Evolutionary conservation across 2,113 vertebrate genomes (phyloP).

Genomic region (Rhea pennata): DNA sequence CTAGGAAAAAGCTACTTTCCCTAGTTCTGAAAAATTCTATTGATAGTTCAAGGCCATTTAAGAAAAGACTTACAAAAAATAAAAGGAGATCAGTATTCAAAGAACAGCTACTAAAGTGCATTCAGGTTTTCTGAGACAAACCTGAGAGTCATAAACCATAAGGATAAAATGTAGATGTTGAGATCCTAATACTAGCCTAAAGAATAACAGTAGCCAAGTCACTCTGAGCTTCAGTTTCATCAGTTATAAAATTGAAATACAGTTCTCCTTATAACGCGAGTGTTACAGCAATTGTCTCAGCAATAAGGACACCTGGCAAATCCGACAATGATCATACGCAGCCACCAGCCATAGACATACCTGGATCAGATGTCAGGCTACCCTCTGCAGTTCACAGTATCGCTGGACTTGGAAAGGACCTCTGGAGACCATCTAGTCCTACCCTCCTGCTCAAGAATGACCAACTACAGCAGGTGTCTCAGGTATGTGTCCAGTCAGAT

Average conservation of each 20-base stretch:
- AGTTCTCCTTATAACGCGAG: background rate
- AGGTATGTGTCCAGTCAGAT: rapidly evolving
- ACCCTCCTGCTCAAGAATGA: background rate
- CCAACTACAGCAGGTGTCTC: background rate
- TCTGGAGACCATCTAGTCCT: background rate
- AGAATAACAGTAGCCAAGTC: background rate
- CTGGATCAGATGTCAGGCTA: background rate
- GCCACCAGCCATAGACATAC: background rate
- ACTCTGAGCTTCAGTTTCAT: background rate
- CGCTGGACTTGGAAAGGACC: background rate
- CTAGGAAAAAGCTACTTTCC: background rate
- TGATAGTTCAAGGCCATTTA: background rate
- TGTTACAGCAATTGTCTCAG: background rate
- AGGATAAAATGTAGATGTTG: background rate
- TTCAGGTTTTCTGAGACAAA: background rate
- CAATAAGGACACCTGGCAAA: background rate
- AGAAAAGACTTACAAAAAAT: background rate
- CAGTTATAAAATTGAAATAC: background rate
- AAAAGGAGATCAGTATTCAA: background rate
- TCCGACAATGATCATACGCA: background rate
- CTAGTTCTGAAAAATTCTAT: background rate
- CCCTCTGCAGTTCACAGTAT: background rate
- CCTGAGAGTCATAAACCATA: background rate
- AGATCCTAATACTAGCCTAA: background rate
- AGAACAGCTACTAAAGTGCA: background rate